Evolutionary conservation across 2,797 vertebrate species (phyloP).

Genomic region (Pampus argenteus): DNA sequence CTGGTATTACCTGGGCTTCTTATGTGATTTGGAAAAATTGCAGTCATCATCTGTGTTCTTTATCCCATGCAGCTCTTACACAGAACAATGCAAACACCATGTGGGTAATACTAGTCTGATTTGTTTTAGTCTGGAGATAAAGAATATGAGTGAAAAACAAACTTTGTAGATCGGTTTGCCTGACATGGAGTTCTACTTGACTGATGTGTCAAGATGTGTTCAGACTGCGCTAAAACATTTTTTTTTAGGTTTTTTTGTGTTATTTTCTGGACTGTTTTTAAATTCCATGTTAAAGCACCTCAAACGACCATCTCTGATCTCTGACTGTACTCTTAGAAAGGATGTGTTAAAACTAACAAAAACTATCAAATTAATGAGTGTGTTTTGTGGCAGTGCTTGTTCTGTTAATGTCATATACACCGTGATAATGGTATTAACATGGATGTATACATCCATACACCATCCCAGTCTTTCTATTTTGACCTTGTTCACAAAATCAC

Average conservation of each 20-base stretch:
- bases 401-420: no score
- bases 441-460: no score
- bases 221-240: background rate
- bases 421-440: no score
- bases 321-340: no score
- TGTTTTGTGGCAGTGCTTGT: no score
- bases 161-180: background rate
- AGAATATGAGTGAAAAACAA: background rate
- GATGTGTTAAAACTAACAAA: no score
- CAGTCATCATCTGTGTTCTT: background rate
- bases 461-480: no score
- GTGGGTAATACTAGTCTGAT: background rate
- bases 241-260: no score
- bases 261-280: no score
- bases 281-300: background rate
- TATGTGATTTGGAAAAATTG: constrained; percentile 7
- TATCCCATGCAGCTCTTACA: background rate
- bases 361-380: no score
- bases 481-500: no score
- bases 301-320: background rate
- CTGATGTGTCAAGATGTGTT: background rate
- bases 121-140: background rate
- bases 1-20: background rate
- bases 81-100: background rate
- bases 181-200: background rate